Evolutionary conservation across 2,113 vertebrate species (phyloP), one percentile per base, ranked within the genome.

Genomic region (Proterorhinus semilunaris): DNA sequence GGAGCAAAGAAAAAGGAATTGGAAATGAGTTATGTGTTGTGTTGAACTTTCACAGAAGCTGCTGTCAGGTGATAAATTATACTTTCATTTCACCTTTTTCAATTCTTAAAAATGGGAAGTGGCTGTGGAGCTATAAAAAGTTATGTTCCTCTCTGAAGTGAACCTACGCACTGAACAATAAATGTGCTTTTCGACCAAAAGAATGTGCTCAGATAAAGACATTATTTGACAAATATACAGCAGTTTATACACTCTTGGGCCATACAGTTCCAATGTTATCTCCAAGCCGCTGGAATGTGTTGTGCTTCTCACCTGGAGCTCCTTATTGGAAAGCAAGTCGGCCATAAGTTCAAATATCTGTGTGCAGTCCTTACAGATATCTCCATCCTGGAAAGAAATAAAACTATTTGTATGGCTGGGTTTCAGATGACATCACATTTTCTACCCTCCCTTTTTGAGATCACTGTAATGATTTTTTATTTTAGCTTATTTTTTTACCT

Each of bases 361-460:
- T 17, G 82, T 89, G 74, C 93, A 93, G 81, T 93, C 91, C 55
- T 90, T 67, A 72, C 92, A 93, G 61, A 75, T 44, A 48, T 91
- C 87, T 10, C 84, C 85, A 6, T 8, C 82, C 93, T 93, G 79
- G 0, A 12, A 48, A 9, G n/a, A 47, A 63, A 46, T 17, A 62
- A 17, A 62, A 44, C 7, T 15, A 7, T 17, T 21, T 6, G 10
- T 27, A 53, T 5, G 8, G 16, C 52, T 53, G 52, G 52, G n/a
- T 17, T 17, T 10, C 8, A 10, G 52, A 53, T 53, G 16, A 53
- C 52, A 16, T 53, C 51, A 53, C n/a, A 16, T 5, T 16, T 7
- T 52, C 6, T 8, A 15, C 15, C 16, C 15, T 8, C 16, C 6
- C 8, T 8, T 7, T 52, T 36, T 36, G 3, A 36, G 27, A 36